Conservation (phyloP, 2,113 vertebrate genomes). For the Semnornis frantzii region DNA sequence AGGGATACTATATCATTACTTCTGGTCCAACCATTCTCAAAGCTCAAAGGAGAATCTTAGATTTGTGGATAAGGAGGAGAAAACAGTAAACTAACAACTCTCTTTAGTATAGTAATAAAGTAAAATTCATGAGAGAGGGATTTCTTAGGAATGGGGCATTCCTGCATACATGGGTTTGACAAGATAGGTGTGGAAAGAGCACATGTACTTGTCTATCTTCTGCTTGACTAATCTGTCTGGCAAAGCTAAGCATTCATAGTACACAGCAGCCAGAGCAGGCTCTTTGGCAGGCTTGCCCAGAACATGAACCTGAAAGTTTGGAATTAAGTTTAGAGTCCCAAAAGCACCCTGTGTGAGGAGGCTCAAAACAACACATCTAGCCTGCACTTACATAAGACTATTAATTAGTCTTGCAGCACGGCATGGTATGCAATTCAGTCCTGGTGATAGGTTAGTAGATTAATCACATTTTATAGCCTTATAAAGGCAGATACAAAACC, state of each 20-base stretch:
- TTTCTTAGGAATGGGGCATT: background rate
- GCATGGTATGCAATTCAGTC: slow-evolving; percentile 32
- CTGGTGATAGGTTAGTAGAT: slow-evolving; percentile 32
- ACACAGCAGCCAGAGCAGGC: background rate
- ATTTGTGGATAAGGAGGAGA: background rate
- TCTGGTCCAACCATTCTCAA: background rate
- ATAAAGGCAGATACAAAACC: background rate
- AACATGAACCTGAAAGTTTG: background rate
- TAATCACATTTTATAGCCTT: slow-evolving; percentile 50
- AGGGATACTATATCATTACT: background rate
- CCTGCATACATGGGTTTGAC: background rate
- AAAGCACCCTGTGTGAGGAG: background rate
- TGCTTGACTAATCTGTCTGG: background rate
- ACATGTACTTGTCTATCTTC: background rate
- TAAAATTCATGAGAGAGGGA: background rate
- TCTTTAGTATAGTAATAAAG: background rate
- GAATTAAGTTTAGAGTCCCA: background rate
- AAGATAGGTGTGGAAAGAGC: background rate
- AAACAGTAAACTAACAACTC: background rate
- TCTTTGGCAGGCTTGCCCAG: background rate
- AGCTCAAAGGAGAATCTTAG: background rate
- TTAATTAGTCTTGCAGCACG: slow-evolving; percentile 37
- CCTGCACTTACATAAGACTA: slow-evolving; percentile 8
- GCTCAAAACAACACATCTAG: background rate
- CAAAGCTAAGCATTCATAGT: background rate